Evolutionary conservation across 1,140 invertebrate species (phyloP).

Genomic region (Teleopsis dalmanni): DNA sequence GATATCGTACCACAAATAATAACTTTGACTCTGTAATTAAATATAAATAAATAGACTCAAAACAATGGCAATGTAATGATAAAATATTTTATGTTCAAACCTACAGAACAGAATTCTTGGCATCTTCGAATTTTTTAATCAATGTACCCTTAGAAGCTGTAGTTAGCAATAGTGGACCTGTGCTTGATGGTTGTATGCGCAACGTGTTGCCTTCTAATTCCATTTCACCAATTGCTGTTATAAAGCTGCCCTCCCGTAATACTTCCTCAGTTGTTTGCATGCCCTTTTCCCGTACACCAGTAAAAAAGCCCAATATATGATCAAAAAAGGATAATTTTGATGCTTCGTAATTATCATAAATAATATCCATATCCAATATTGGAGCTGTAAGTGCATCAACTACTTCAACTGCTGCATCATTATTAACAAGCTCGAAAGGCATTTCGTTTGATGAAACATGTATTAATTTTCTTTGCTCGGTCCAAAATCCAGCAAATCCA

Average conservation of each 20-base stretch:
- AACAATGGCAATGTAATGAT: not conserved
- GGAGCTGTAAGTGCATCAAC: slow-evolving; percentile 64
- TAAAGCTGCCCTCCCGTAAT: slow-evolving; percentile 62
- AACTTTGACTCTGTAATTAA: slow-evolving; percentile 26
- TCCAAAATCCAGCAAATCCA: slow-evolving; percentile 70
- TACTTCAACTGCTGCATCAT: slow-evolving; percentile 58
- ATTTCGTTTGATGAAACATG: slow-evolving; percentile 65
- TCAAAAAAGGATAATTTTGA: slow-evolving; percentile 61
- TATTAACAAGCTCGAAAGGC: slow-evolving; percentile 62
- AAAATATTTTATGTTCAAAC: no score
- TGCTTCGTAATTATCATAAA: slow-evolving; percentile 68
- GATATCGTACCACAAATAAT: slow-evolving; percentile 61
- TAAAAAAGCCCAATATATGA: slow-evolving; percentile 73
- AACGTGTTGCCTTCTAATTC: slow-evolving; percentile 50
- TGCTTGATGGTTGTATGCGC: slow-evolving; percentile 58
- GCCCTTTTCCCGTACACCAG: slow-evolving; percentile 63
- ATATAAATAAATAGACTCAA: not conserved
- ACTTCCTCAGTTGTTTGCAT: slow-evolving; percentile 73
- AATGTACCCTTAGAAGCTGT: slow-evolving; percentile 59
- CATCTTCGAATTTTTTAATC: slow-evolving; percentile 60
- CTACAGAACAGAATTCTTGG: slow-evolving; percentile 45
- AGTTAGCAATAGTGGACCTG: slow-evolving; percentile 66
- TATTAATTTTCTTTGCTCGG: slow-evolving; percentile 63
- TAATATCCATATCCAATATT: slow-evolving; percentile 67
- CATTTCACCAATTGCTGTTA: slow-evolving; percentile 70